Evolutionary conservation across 2,888 invertebrate species (phyloP), one percentile per base, ranked within the genome.

Genomic region (Ctena decussata): DNA sequence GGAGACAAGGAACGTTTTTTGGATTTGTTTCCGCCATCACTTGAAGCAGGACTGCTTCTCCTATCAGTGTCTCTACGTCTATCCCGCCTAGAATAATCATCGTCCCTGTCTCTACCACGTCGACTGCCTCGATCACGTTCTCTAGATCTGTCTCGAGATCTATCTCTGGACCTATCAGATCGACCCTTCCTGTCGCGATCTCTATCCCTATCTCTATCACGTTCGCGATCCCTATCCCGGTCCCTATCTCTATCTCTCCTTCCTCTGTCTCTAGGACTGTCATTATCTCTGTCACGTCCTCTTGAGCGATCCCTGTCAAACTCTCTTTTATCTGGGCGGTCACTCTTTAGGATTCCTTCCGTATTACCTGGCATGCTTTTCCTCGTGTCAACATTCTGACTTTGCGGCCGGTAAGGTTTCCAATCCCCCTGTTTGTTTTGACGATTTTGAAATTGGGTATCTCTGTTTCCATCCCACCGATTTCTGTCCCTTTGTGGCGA

Each of bases 131-230:
- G 44, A 37, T 71, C 60, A 49, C 85, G 71, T 41, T 83, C 82
- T 83, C 85, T 88, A 24, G 85, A 86, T 80, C 93, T 91, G 70
- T 93, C 91, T 65, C 94, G 91, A 1, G 32, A 32, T 21, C 35
- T 65, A 39, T 96, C 92, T 37, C 95, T 90, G 71, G 32, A 32
- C 87, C 87, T 60, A 57, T 82, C 80, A 85, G 35, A 35, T 75
- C 83, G 85, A 18, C 82, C 84, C 77, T 93, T 81, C 65, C 82
- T 86, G 41, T 83, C 86, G 18, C 77, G 32, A 53, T 89, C 88
- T 11, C 84, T 76, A 93, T 93, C 39, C 91, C 89, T 30, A 75
- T 65, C 91, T 57, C 75, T 70, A 46, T 77, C 72, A 18, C 82
- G 76, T 35, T 83, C 83, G 27, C 83, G 82, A 8, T 83, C 85